Evolutionary conservation across 2,797 vertebrate species (phyloP).

Genomic region (Orestias chungarensis): DNA sequence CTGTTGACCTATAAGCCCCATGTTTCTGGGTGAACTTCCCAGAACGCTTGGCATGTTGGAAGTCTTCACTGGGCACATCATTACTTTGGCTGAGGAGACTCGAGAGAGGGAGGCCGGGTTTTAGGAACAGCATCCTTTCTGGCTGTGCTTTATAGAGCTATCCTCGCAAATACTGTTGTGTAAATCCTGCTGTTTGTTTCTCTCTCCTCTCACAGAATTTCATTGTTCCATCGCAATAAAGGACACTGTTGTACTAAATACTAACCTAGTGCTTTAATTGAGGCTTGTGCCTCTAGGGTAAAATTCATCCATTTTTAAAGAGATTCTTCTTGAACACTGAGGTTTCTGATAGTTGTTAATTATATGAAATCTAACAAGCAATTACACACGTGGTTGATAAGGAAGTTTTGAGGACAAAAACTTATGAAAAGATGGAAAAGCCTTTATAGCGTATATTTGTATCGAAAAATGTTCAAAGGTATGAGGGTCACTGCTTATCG

Average conservation of each 20-base stretch:
- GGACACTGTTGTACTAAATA: constrained; percentile 41
- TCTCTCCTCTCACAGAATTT: constrained; percentile 36
- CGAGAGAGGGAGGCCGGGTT: constrained; percentile 56
- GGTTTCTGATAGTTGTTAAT: constrained; percentile 46
- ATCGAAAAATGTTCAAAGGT: neutral
- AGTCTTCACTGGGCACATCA: constrained; percentile 56
- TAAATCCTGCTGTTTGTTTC: constrained; percentile 57
- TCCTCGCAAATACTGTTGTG: constrained; percentile 60
- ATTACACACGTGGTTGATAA: constrained; percentile 34
- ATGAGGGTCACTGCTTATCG: neutral
- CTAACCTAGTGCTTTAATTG: constrained; percentile 48
- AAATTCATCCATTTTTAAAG: constrained; percentile 31
- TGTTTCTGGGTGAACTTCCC: constrained; percentile 63
- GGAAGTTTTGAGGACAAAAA: constrained; percentile 1
- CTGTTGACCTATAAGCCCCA: constrained; percentile 66
- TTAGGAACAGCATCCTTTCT: constrained; percentile 63
- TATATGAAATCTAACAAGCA: constrained; percentile 51
- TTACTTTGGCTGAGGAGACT: constrained; percentile 64
- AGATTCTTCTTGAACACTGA: constrained; percentile 41
- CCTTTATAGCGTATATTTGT: neutral
- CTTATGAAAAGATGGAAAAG: neutral
- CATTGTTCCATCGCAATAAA: constrained; percentile 58
- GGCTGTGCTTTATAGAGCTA: constrained; percentile 61
- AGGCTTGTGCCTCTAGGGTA: constrained; percentile 40
- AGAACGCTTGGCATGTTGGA: constrained; percentile 51